phyloP scores from a whole-genome alignment of 2,113 vertebrate genomes.

The Leptocoma aspasia region DNA sequence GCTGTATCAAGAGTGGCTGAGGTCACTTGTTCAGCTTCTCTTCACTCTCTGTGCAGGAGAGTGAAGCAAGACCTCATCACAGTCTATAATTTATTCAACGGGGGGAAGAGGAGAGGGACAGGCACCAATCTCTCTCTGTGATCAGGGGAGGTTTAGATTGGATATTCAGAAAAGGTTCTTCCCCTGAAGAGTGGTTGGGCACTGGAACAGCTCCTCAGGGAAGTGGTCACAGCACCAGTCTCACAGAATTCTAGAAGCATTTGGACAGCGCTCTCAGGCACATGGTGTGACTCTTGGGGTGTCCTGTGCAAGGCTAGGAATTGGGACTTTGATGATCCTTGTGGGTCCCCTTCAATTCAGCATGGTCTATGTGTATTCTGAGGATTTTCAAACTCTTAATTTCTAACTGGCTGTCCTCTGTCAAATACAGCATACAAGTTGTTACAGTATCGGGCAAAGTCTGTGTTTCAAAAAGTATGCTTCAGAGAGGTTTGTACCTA shows the following conservation, averaged over 20 bases:
- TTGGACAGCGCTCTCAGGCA: neutral
- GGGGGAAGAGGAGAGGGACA: neutral
- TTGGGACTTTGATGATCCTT: neutral
- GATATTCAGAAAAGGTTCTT: neutral
- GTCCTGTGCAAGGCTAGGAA: neutral
- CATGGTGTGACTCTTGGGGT: too few relatives aligned
- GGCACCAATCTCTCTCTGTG: neutral
- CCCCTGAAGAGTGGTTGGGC: accelerated
- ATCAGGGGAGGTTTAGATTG: too few relatives aligned
- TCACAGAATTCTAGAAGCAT: too few relatives aligned
- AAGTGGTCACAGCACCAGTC: neutral
- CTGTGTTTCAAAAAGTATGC: neutral
- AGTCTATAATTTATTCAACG: neutral
- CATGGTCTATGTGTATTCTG: neutral
- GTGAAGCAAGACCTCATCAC: accelerated
- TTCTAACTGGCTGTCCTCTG: neutral
- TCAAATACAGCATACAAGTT: neutral
- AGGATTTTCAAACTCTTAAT: neutral
- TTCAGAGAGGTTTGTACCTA: neutral
- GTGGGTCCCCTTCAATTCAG: neutral
- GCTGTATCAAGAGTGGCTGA: accelerated
- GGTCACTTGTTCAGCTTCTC: neutral
- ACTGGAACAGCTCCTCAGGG: neutral
- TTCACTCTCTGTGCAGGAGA: too few relatives aligned
- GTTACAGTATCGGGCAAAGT: neutral